Percentiles rank a stretch among this genome's conserved stretches.
Evolutionary conservation across 2,797 vertebrate genomes (phyloP).

Genomic region (Vultur gryphus): DNA sequence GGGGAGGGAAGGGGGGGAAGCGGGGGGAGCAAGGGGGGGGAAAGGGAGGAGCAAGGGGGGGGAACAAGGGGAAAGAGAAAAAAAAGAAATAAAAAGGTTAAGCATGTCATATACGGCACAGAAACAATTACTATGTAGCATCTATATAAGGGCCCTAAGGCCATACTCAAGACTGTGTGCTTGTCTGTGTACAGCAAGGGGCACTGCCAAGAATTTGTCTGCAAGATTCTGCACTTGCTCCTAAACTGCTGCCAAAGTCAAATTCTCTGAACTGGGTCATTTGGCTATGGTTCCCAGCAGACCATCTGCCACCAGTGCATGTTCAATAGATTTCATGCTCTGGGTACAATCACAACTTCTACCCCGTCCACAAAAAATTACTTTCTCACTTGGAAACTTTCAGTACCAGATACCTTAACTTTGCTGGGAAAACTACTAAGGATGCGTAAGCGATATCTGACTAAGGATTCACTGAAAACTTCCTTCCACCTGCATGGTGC

Average conservation of each 20-base stretch:
- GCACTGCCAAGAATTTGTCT: background rate
- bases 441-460: background rate
- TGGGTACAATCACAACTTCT: background rate
- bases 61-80: too few relatives aligned
- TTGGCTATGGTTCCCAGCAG: background rate
- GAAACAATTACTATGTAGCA: background rate
- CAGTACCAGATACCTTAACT: background rate
- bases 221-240: background rate
- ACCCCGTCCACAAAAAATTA: background rate
- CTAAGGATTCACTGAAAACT: background rate
- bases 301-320: background rate
- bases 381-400: background rate
- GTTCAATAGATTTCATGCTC: background rate
- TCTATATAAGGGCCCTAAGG: background rate
- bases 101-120: background rate
- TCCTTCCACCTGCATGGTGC: background rate
- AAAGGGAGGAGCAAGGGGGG: too few relatives aligned
- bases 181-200: background rate
- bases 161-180: background rate
- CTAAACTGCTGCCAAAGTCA: fast-evolving
- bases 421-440: background rate
- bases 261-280: background rate
- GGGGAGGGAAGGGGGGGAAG: too few relatives aligned
- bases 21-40: too few relatives aligned
- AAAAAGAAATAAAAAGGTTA: background rate